Base-by-base conservation (phyloP, 2,113 vertebrate species). In the Notothenia rossii region DNA sequence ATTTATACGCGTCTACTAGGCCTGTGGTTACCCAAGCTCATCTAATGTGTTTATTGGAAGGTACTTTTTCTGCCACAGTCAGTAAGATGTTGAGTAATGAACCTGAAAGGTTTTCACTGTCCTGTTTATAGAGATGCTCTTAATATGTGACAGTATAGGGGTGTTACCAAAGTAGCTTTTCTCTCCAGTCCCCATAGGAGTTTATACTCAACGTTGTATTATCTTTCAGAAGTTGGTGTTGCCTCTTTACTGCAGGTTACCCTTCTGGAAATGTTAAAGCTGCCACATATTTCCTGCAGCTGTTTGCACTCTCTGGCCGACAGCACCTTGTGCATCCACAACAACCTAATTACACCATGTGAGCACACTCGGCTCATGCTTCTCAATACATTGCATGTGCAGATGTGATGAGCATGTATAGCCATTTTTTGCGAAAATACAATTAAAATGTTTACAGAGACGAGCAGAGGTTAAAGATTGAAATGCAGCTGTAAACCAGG, bases 1-100 rank as follows among this genome's bases (percentile, higher is more conserved):
- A 53, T 29, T 61, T 7, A 58, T 40, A 40, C 43, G 18, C 8
- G 18, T 20, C 25, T 65, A 48, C 51, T 62, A 43, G 6, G 20
- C 6, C n/a, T 83, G 66, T 66, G 53, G 53, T 81, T 74, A 54
- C 56, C 25, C 75, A 68, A 40, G 14, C 10, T 56, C n/a, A 3
- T 20, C 68, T 40, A 14, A 59, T 78, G 33, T 71, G 58, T 53
- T 1, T 65, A 66, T 29, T 67, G 55, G 36, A 15, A 56, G 43
- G 54, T 29, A 2, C 17, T 63, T 7, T 65, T 43, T 43, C 0
- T 48, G 29, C 50, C 49, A 55, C 61, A 49, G 10, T 85, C 36
- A 54, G 5, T 10, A 40, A 67, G 51, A 36, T 54, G 33, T 73
- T 69, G 29, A 25, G 4, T 22, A 40, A 48, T 60, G 43, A 71